A percentile compares a stretch with the other conserved stretches of the same genome.
phyloP scores from a whole-genome alignment of 2,888 invertebrate genomes.

The Pachymerium ferrugineum region DNA sequence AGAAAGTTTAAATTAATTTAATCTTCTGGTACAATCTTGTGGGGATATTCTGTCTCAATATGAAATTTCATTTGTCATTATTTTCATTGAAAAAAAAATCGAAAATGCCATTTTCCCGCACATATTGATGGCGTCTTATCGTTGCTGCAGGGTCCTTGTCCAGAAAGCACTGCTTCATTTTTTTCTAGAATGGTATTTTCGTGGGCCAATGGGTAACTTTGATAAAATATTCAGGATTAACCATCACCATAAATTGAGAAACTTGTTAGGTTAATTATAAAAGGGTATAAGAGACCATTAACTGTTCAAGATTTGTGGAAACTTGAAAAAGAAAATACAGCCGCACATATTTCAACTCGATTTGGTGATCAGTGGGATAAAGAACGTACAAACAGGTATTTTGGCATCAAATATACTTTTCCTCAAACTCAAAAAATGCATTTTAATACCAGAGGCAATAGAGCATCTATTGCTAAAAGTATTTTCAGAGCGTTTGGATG shows the following conservation, averaged over 20 bases:
- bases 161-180: slow-evolving; percentile 28
- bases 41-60: too few species aligned
- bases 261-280: slow-evolving; percentile 21
- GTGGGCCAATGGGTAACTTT: slow-evolving; percentile 23
- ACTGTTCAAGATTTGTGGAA: slow-evolving; percentile 14
- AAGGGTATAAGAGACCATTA: slow-evolving; percentile 6
- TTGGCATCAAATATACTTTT: not conserved
- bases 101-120: not conserved
- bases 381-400: not conserved
- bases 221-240: not conserved
- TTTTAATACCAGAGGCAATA: not conserved
- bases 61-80: not conserved
- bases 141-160: slow-evolving; percentile 5
- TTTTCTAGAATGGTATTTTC: slow-evolving; percentile 16
- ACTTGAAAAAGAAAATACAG: slow-evolving; percentile 17
- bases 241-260: not conserved
- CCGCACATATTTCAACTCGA: not conserved
- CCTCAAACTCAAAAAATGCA: not conserved
- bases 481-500: slow-evolving; percentile 19
- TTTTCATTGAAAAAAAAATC: not conserved
- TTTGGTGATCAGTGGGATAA: slow-evolving; percentile 20
- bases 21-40: too few species aligned
- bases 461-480: not conserved
- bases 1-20: too few species aligned
- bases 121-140: not conserved